Conservation (phyloP, 2,888 invertebrate species). For the Ferrisia virgata region DNA sequence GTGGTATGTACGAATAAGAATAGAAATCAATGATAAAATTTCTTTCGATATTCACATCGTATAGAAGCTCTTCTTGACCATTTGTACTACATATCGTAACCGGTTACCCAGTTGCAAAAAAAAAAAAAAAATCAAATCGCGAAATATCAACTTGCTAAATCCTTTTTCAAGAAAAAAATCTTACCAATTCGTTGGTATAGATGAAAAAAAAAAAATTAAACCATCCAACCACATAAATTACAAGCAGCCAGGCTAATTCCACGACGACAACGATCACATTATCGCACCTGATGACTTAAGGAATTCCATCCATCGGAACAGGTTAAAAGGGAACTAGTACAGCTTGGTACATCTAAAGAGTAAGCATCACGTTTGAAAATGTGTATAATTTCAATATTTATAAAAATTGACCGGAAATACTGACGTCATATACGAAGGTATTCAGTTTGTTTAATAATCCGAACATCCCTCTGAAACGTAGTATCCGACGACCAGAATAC, state of each 20-base stretch:
- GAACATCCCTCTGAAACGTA: conserved; percentile 29
- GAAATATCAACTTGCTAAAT: no score
- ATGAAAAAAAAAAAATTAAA: no score
- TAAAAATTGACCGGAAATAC: conserved; percentile 36
- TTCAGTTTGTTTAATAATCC: conserved; percentile 41
- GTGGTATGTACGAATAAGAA: no score
- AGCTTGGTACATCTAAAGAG: no score
- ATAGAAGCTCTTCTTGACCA: no score
- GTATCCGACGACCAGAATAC: conserved; percentile 6
- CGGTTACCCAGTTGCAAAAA: no score
- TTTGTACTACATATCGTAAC: no score
- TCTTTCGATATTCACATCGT: no score
- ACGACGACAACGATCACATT: neutral
- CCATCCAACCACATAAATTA: neutral
- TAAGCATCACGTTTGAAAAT: neutral
- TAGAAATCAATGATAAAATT: no score
- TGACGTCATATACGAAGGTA: conserved; percentile 21
- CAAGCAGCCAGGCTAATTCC: neutral
- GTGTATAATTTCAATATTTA: conserved; percentile 15
- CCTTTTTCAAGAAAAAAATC: no score
- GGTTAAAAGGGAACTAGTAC: neutral
- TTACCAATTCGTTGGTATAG: no score
- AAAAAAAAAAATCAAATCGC: no score
- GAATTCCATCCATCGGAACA: neutral
- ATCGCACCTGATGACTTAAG: neutral